Evolutionary conservation across 2,888 invertebrate species (phyloP), one percentile per base, ranked within the genome.

Genomic region (Metellina segmentata): DNA sequence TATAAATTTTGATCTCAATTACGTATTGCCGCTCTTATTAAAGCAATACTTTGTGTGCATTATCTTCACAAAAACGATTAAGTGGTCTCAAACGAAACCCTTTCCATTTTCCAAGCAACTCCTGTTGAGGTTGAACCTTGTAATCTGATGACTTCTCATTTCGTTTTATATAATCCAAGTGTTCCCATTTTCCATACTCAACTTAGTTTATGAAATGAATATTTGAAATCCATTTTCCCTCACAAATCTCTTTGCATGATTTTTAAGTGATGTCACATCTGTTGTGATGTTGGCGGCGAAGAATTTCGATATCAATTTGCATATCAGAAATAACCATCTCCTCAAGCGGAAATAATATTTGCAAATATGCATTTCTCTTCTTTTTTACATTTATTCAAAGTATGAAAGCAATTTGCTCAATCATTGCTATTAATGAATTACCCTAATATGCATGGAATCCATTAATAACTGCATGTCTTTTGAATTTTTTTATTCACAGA

Each of bases 381-480:
- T 48, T 71, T 85, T 53, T 74, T 74, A 16, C 34, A 72, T 51
- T 81, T 51, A 49, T 51, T 74, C 34, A 85, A 79, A 75, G 48
- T 74, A 85, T 85, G 13, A 49, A 83, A 74, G 16, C 61, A 85
- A 52, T 53, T 53, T 85, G 74, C 75, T 85, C 74, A 85, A 72
- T 52, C 19, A 9, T 72, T 72, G 52, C 13, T 61, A 20, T 20
- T 61, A 4, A 61, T 75, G 6, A 16, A 85, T 71, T 52, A 61
- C 7, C 34, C 72, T 53, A 81, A 85, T 51, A 72, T 83, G 87
- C 87, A 91, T 83, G 86, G 34, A n/a, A 77, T 75, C 53, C 72
- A 81, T 52, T 51, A 90, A 72, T 87, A 87, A 87, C 72, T 83
- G 91, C 91, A 91, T 87, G 91, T 83, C n/a, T 91, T 88, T 79